Base-by-base conservation (phyloP, 2,888 invertebrate genomes). In the Leptinotarsa rubiginosa region DNA sequence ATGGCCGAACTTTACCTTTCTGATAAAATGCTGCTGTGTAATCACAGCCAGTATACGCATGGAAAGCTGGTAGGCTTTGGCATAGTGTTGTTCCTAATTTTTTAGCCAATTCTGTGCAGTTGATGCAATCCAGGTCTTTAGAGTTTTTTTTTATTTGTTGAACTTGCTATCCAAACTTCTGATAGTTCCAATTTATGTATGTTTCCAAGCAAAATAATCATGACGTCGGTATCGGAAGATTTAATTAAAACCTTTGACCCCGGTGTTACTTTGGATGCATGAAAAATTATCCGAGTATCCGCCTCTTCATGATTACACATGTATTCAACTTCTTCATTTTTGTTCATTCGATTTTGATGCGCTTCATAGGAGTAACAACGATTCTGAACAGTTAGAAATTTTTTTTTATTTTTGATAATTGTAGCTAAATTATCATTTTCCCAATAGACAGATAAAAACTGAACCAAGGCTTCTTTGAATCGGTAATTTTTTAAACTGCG, bases 381-480 rank as follows among this genome's bases (percentile, higher is more conserved):
- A 64, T 56, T 20, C 15, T 56, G 52, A 64, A 80, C 73, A 31
- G 77, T 79, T 74, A 73, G 69, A 76, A 76, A 75, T 59, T 70
- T 67, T 78, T 78, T 77, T 76, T 25, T 25, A 5, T 25, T 25
- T 25, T 25, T 25, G 5, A 5, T 25, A 25, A 5, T 5, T 25
- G 25, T 25, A 25, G 25, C 25, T 25, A 25, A 25, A 78, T 72
- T 74, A 62, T 83, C 66, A 70, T 75, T 77, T 64, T 75, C 74
- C 84, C 84, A 85, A 72, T 85, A 75, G 73, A 71, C 64, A 80
- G 79, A 78, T 70, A 84, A 78, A 75, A 84, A 84, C 47, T 78
- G 73, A 66, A 84, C 81, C 72, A 85, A 65, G 66, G 82, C 82
- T 66, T 84, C 83, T 82, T 85, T 84, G 65, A 85, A 84, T 68